phyloP scores from a whole-genome alignment of 2,113 vertebrate species.

The Otolemur garnettii region DNA sequence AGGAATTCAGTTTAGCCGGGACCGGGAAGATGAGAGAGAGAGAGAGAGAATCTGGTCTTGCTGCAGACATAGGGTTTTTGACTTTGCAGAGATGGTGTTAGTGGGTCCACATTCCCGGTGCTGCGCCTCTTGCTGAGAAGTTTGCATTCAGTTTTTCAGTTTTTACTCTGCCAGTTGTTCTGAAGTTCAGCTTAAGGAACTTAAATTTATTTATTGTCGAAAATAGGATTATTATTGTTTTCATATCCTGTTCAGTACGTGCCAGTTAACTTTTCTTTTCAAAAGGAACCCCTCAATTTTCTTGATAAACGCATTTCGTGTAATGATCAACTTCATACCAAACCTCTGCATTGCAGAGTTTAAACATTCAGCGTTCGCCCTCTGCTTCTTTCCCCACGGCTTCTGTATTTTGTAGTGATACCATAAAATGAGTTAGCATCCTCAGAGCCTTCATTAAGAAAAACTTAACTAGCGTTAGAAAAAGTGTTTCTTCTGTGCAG shows the following conservation, averaged over 20 bases:
- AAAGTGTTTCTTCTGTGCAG: constrained; percentile 51
- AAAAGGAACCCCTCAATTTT: constrained; percentile 23
- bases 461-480: constrained; percentile 55
- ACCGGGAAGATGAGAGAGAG: constrained; percentile 4
- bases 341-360: not conserved
- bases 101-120: constrained; percentile 85
- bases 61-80: constrained; percentile 80
- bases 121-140: constrained; percentile 84
- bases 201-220: not conserved
- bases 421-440: not conserved
- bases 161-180: constrained; percentile 85
- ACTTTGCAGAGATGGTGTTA: constrained; percentile 84
- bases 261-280: constrained; percentile 49
- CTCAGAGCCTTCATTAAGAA: constrained; percentile 54
- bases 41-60: constrained; percentile 53
- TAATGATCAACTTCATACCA: not conserved
- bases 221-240: constrained; percentile 39
- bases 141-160: constrained; percentile 84
- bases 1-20: constrained; percentile 80
- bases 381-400: not conserved
- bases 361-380: not conserved
- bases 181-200: constrained; percentile 59
- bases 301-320: constrained; percentile 32
- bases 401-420: not conserved
- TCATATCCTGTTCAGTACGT: not conserved